Evolutionary conservation across 2,797 vertebrate species (phyloP).

Genomic region (Kryptopterus vitreolus): DNA sequence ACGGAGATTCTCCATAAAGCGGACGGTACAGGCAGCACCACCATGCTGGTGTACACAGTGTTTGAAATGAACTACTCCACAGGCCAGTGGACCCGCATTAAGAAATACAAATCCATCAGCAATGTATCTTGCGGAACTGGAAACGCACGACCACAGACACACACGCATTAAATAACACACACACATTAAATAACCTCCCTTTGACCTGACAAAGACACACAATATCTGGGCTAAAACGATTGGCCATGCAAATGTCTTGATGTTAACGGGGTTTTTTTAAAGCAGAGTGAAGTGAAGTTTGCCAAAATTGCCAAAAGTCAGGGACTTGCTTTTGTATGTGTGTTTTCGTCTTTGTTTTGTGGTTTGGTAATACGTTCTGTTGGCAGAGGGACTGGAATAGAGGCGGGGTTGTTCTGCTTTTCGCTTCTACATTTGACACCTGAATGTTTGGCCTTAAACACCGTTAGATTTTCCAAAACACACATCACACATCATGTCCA

Average conservation of each 20-base stretch:
- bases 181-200: background rate
- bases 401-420: conserved; percentile 21
- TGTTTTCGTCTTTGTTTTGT: conserved; percentile 54
- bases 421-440: conserved; percentile 49
- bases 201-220: background rate
- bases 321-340: conserved; percentile 49
- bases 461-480: conserved; percentile 39
- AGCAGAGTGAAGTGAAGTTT: conserved; percentile 28
- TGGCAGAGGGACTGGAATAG: conserved; percentile 29
- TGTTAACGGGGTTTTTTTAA: conserved; percentile 14
- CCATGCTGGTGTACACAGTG: conserved; percentile 98
- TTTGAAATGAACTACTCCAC: conserved; percentile 99
- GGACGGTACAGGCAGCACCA: conserved; percentile 96
- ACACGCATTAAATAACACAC: conserved; percentile 33
- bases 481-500: conserved; percentile 50
- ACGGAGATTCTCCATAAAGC: conserved; percentile 93
- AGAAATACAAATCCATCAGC: conserved; percentile 99
- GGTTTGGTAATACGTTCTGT: conserved; percentile 59
- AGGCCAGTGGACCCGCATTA: conserved; percentile 98
- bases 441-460: conserved; percentile 51
- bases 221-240: conserved; percentile 48
- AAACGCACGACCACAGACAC: conserved; percentile 24
- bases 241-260: conserved; percentile 20
- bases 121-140: conserved; percentile 83
- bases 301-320: conserved; percentile 53